phyloP scores from a whole-genome alignment of 2,888 invertebrate genomes.

The Xiphydria camelus region DNA sequence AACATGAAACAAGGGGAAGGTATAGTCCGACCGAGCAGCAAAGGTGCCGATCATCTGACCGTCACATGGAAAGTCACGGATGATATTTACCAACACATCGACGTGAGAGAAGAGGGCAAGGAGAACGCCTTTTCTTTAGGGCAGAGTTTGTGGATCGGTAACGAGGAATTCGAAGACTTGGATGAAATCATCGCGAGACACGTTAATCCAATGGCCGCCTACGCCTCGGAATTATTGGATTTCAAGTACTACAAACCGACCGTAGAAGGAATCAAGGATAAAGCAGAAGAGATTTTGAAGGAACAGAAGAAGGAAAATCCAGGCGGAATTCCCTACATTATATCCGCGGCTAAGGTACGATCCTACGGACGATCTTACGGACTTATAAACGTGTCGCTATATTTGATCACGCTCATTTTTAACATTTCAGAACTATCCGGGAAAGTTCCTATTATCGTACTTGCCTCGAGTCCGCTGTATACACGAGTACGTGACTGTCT shows the following conservation, averaged over 20 bases:
- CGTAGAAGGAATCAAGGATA: constrained; percentile 79
- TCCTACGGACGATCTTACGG: constrained; percentile 10
- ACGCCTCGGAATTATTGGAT: constrained; percentile 85
- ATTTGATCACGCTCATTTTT: too few species aligned
- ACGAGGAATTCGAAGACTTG: constrained; percentile 95
- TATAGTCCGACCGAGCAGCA: constrained; percentile 94
- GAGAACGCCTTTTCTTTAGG: constrained; percentile 95
- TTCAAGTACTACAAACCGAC: constrained; percentile 89
- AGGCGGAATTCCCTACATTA: constrained; percentile 85
- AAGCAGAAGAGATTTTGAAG: constrained; percentile 83
- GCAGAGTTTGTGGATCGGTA: constrained; percentile 81
- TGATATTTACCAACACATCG: constrained; percentile 94
- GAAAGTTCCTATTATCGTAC: constrained; percentile 93
- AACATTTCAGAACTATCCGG: constrained; percentile 73
- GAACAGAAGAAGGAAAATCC: constrained; percentile 89
- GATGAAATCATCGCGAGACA: constrained; percentile 98
- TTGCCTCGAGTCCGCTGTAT: constrained; percentile 81
- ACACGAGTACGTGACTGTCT: constrained; percentile 91
- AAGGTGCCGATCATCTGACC: constrained; percentile 93
- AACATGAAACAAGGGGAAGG: constrained; percentile 96
- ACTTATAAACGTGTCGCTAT: too few species aligned
- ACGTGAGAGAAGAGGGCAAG: constrained; percentile 93
- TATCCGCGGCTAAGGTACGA: constrained; percentile 74
- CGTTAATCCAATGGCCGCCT: constrained; percentile 95
- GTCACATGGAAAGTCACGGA: constrained; percentile 99